A percentile compares a stretch with the other conserved stretches of the same genome.
phyloP scores from a whole-genome alignment of 1,140 invertebrate species.

The Psilanteris sp. region DNA sequence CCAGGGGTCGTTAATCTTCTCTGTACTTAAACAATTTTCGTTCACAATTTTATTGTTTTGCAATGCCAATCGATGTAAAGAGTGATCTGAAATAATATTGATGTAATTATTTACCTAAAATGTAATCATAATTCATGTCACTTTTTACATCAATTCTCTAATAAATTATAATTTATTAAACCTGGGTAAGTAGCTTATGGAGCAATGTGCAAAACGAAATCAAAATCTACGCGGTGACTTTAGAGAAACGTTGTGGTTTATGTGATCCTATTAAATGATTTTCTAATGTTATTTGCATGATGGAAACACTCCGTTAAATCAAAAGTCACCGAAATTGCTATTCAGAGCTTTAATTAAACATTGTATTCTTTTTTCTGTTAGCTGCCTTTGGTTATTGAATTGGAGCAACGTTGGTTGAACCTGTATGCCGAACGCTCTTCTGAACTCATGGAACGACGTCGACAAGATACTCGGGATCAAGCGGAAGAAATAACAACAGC shows the following conservation, averaged over 20 bases:
- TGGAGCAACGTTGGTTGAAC: conserved; percentile 89
- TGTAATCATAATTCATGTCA: conserved; percentile 44
- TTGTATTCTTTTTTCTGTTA: conserved; percentile 79
- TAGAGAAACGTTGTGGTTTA: conserved; percentile 47
- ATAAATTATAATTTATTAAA: conserved; percentile 8
- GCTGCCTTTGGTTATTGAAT: conserved; percentile 86
- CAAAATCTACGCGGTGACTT: conserved; percentile 48
- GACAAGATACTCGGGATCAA: conserved; percentile 95
- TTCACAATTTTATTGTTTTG: conserved; percentile 28
- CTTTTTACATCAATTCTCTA: conserved; percentile 30
- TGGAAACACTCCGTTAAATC: conserved; percentile 31
- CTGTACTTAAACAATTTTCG: conserved; percentile 67
- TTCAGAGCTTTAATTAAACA: conserved; percentile 15
- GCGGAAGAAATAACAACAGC: conserved; percentile 90
- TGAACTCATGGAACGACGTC: conserved; percentile 88
- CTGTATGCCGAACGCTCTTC: conserved; percentile 86
- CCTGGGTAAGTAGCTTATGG: conserved; percentile 27
- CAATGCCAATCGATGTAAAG: conserved; percentile 20
- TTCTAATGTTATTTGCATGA: conserved; percentile 17
- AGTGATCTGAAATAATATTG: conserved; percentile 37
- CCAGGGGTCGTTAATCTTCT: conserved; percentile 77
- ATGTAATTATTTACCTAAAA: too few relatives aligned
- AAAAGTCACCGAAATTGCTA: conserved; percentile 46
- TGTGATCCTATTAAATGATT: not conserved
- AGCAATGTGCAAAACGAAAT: conserved; percentile 9